A percentile compares a stretch with the other conserved stretches of the same genome.
These are phyloP conservation scores for Choristoneura rosaceana DNA, from an alignment of 2,888 invertebrate genomes.

Conservation along the genomic window DNA sequence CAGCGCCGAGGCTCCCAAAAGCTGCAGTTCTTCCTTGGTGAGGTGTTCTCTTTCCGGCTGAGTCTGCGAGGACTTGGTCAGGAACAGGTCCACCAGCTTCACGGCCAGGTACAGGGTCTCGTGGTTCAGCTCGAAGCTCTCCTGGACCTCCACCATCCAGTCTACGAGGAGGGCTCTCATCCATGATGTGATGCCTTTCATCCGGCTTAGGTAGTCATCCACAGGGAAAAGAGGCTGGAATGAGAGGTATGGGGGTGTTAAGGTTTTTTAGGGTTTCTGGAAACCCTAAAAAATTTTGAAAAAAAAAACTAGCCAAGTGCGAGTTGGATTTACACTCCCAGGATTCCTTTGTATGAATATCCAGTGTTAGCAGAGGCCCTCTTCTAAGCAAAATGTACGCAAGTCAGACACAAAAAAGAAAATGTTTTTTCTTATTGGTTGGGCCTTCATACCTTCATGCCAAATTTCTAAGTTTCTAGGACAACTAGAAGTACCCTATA, in stretches of 20 bases:
- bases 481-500: too few relatives aligned
- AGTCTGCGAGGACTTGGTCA: slow-evolving; percentile 76
- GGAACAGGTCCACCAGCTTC: slow-evolving; percentile 96
- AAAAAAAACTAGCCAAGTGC: too few relatives aligned
- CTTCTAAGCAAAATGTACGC: too few relatives aligned
- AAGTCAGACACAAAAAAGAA: too few relatives aligned
- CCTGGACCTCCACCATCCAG: slow-evolving; percentile 99
- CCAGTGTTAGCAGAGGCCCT: too few relatives aligned
- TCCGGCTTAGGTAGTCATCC: slow-evolving; percentile 92
- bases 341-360: too few relatives aligned
- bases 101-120: slow-evolving; percentile 99
- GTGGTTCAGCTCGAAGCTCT: slow-evolving; percentile 98
- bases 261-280: too few relatives aligned
- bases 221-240: slow-evolving; percentile 89
- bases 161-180: slow-evolving; percentile 98
- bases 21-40: slow-evolving; percentile 94
- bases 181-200: slow-evolving; percentile 91
- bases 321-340: too few relatives aligned
- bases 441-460: too few relatives aligned
- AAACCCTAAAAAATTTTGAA: background rate
- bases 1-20: slow-evolving; percentile 96
- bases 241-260: background rate
- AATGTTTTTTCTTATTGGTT: too few relatives aligned
- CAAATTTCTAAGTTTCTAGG: too few relatives aligned
- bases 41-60: slow-evolving; percentile 81